Conservation (phyloP, 2,797 vertebrate species). For the Anguilla anguilla region DNA sequence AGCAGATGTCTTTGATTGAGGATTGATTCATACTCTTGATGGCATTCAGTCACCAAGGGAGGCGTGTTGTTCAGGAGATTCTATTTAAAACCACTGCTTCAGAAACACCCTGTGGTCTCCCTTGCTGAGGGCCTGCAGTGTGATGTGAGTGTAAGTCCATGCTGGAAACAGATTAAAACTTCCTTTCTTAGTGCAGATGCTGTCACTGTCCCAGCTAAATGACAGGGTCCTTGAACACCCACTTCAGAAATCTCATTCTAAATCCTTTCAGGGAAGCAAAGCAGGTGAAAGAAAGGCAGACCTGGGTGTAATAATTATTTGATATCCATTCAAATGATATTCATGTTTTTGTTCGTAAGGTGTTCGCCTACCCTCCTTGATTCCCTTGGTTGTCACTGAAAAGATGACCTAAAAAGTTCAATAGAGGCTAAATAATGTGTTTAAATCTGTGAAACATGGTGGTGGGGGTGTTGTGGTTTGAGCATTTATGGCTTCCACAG, state of each 20-base stretch:
- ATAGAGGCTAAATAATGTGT: too few species aligned
- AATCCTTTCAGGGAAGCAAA: slow-evolving; percentile 69
- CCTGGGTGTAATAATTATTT: too few species aligned
- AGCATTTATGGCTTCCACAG: too few species aligned
- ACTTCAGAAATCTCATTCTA: slow-evolving; percentile 71
- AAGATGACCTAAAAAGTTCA: too few species aligned
- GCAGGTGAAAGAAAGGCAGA: slow-evolving; percentile 63
- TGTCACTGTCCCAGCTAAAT: slow-evolving; percentile 66
- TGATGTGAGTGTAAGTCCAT: slow-evolving; percentile 23
- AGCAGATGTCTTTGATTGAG: slow-evolving; percentile 57
- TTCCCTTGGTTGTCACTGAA: too few species aligned
- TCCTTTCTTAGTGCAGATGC: slow-evolving; percentile 74
- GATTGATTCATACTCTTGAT: slow-evolving; percentile 53
- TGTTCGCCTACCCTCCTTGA: too few species aligned
- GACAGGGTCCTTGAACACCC: slow-evolving; percentile 74
- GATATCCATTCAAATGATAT: too few species aligned
- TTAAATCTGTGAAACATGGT: too few species aligned
- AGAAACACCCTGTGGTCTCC: slow-evolving; percentile 5
- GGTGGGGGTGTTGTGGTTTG: too few species aligned
- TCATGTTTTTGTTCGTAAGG: too few species aligned
- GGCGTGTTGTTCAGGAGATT: slow-evolving; percentile 57
- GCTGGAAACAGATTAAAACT: slow-evolving; percentile 64
- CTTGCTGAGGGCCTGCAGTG: slow-evolving; percentile 23
- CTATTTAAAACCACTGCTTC: slow-evolving; percentile 61
- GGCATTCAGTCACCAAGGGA: slow-evolving; percentile 49